phyloP scores from a whole-genome alignment of 2,888 invertebrate species.

The Masnerella sp. region DNA sequence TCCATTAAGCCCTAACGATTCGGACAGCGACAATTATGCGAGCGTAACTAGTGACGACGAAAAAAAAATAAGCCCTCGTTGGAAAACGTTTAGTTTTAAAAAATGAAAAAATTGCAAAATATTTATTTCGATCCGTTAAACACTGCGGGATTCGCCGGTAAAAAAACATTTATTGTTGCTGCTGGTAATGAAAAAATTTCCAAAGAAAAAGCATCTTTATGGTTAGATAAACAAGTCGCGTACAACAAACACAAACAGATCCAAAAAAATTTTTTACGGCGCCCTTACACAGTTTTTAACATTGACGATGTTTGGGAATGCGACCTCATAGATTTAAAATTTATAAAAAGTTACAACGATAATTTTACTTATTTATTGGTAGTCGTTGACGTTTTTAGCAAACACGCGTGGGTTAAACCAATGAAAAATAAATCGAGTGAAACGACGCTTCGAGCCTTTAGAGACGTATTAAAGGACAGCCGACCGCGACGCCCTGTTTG shows the following conservation, averaged over 20 bases:
- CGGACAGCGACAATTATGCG: too few species aligned
- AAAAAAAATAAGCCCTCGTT: too few species aligned
- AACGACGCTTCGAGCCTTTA: slow-evolving; percentile 53
- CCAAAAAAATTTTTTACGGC: slow-evolving; percentile 35
- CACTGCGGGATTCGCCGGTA: slow-evolving; percentile 5
- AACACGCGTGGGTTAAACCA: slow-evolving; percentile 60
- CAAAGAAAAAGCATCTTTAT: background rate
- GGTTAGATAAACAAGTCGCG: slow-evolving; percentile 27
- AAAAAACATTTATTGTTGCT: slow-evolving; percentile 6
- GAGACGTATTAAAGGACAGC: background rate
- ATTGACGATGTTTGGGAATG: slow-evolving; percentile 59
- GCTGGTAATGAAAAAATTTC: background rate
- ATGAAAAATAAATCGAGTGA: slow-evolving; percentile 56
- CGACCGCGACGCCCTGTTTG: slow-evolving; percentile 11
- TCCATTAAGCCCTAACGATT: too few species aligned
- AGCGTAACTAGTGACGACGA: too few species aligned
- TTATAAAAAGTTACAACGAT: slow-evolving; percentile 42
- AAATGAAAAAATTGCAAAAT: background rate
- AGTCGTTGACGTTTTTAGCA: slow-evolving; percentile 51
- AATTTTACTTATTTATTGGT: slow-evolving; percentile 33
- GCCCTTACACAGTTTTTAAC: slow-evolving; percentile 42
- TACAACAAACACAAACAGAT: slow-evolving; percentile 50
- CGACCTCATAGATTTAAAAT: slow-evolving; percentile 34
- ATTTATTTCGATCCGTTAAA: slow-evolving; percentile 3
- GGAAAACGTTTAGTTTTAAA: too few species aligned